Base-by-base conservation (phyloP, 2,888 invertebrate species). In the Cantharis nigra region DNA sequence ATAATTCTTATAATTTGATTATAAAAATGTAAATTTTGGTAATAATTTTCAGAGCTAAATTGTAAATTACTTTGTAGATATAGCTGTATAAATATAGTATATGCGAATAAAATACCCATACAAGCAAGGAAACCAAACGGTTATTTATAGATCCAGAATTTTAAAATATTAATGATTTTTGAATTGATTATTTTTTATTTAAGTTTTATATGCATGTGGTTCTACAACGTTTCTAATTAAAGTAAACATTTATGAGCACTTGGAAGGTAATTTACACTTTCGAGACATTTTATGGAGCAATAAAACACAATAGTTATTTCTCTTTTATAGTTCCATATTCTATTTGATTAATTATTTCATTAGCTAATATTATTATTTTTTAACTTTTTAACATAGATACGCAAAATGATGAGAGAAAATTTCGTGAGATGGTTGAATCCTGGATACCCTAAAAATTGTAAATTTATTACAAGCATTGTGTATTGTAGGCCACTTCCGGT, bases 401-500 rank as follows among this genome's bases (percentile, higher is more conserved):
- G 0, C n/a, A 7, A 49, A 49, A 49, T 7, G n/a, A n/a, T n/a
- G 3, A 33, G 13, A 33, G 33, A 33, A 3, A 33, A 13, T 30
- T 33, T 33, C 13, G 49, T 2, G 49, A n/a, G n/a, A n/a, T n/a
- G n/a, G n/a, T 0, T 26, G 26, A 26, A 23, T 23, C 23, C n/a
- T 49, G 49, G 49, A 49, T 49, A n/a, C 49, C 49, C n/a, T 49
- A 49, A 49, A 49, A 49, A n/a, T 49, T 13, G n/a, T 49, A 4
- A 49, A 49, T 49, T 49, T 49, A 49, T 49, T 49, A n/a, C 9
- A 18, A 13, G n/a, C 26, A 63, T 74, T 70, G 28, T 70, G 78
- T 70, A 74, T 80, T 79, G 80, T 80, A 65, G 71, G 63, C 63
- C 72, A 77, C 76, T 80, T 80, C 80, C 80, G 78, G 80, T 78